phyloP scores from a whole-genome alignment of 2,888 invertebrate genomes.

The Drymonia ruficornis region DNA sequence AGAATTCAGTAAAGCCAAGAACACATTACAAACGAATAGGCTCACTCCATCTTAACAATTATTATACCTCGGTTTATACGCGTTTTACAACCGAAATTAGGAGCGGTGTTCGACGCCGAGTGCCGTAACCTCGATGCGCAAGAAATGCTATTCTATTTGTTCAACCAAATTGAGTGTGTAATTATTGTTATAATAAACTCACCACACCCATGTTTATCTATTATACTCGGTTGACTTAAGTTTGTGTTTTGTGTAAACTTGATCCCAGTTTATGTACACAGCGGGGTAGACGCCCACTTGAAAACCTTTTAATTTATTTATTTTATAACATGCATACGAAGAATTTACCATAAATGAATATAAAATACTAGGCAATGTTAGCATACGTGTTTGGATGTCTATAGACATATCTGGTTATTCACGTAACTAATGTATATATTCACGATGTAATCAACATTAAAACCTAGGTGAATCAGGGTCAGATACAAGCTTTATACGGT shows the following conservation, averaged over 20 bases:
- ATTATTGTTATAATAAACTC: slow-evolving; percentile 51
- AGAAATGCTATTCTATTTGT: slow-evolving; percentile 42
- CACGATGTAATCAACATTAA: slow-evolving; percentile 19
- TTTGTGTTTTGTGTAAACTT: slow-evolving; percentile 35
- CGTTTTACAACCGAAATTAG: slow-evolving; percentile 57
- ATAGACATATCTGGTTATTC: slow-evolving; percentile 8
- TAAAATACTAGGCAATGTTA: slow-evolving; percentile 10
- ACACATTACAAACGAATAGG: slow-evolving; percentile 57
- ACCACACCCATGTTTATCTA: slow-evolving; percentile 38
- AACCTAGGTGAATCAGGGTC: slow-evolving; percentile 22
- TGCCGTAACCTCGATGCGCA: slow-evolving; percentile 17
- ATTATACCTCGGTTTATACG: slow-evolving; percentile 56
- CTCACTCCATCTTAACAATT: slow-evolving; percentile 56
- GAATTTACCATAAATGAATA: slow-evolving; percentile 26
- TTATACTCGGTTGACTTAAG: slow-evolving; percentile 44
- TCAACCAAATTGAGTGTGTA: slow-evolving; percentile 53
- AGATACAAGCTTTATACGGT: slow-evolving; percentile 29
- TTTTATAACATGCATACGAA: slow-evolving; percentile 16
- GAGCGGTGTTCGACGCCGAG: slow-evolving; percentile 18
- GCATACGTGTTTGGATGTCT: slow-evolving; percentile 8
- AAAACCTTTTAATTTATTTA: slow-evolving; percentile 31
- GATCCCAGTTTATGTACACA: slow-evolving; percentile 33
- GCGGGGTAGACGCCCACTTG: slow-evolving; percentile 27
- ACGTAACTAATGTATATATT: slow-evolving; percentile 12
- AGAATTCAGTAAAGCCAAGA: slow-evolving; percentile 62